Conservation (phyloP, 2,888 invertebrate genomes). For the Drosophila gaucha region DNA sequence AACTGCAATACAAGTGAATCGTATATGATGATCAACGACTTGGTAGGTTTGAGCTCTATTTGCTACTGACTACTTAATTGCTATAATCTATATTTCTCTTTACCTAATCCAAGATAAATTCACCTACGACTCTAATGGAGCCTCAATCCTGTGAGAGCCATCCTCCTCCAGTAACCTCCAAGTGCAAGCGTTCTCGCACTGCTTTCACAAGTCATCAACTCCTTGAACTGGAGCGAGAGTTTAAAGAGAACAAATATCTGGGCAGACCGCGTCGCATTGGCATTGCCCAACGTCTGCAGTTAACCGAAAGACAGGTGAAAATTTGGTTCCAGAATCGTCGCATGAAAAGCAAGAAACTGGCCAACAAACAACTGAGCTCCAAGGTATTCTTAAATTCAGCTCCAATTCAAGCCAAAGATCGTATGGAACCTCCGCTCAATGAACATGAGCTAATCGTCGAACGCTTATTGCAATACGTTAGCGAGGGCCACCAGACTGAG, state of each 20-base stretch:
- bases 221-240: slow-evolving; percentile 97
- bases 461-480: slow-evolving; percentile 57
- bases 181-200: slow-evolving; percentile 92
- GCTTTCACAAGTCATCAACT: slow-evolving; percentile 98
- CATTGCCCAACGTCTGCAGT: slow-evolving; percentile 95
- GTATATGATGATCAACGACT: not conserved
- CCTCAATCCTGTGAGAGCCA: not conserved
- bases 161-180: slow-evolving; percentile 16
- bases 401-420: not conserved
- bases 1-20: slow-evolving; percentile 17
- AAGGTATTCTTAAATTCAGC: slow-evolving; percentile 1
- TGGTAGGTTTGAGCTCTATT: slow-evolving; percentile 2
- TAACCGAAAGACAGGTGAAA: slow-evolving; percentile 94
- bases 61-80: not conserved
- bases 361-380: slow-evolving; percentile 22
- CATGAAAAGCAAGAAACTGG: slow-evolving; percentile 89
- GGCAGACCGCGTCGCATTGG: slow-evolving; percentile 96
- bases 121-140: no score
- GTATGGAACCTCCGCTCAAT: not conserved
- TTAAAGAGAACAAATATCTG: slow-evolving; percentile 96
- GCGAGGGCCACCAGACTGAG: not conserved
- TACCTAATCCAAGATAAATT: not conserved
- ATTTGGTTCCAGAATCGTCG: slow-evolving; percentile 94
- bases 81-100: not conserved
- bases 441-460: slow-evolving; percentile 70